These are phyloP conservation scores for Pachydiplax longipennis DNA, from an alignment of 2,888 invertebrate genomes.

Conservation along the genomic window DNA sequence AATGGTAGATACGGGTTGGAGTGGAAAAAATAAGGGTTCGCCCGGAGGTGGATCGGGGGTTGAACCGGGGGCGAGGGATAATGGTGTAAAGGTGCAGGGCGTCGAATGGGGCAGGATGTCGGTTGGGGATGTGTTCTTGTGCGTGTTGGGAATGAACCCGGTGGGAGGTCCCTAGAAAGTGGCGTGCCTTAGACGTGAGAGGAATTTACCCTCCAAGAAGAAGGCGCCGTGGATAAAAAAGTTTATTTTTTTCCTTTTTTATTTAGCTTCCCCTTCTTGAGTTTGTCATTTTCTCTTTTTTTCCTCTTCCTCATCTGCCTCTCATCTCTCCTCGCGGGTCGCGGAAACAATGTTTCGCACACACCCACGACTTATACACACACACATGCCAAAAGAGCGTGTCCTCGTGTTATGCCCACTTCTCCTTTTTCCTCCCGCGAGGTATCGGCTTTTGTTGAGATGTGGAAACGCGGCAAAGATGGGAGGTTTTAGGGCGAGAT, in stretches of 20 bases:
- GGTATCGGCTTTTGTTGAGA: background rate
- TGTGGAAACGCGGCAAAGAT: background rate
- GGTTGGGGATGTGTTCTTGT: constrained; percentile 25
- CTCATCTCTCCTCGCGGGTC: background rate
- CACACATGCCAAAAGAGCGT: background rate
- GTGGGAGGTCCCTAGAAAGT: constrained; percentile 37
- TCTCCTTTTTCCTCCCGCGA: background rate
- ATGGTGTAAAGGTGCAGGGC: background rate
- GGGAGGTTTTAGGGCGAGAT: background rate
- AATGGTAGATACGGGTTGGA: background rate
- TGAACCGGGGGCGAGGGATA: constrained; percentile 3
- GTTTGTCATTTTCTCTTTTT: background rate
- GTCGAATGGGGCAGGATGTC: background rate
- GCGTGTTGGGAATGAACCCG: constrained; percentile 42
- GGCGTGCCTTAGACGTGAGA: constrained; percentile 34
- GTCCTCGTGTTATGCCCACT: background rate
- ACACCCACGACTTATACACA: background rate
- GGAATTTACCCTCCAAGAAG: constrained; percentile 29
- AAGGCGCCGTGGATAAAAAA: background rate
- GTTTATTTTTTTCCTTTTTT: background rate
- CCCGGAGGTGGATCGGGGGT: background rate
- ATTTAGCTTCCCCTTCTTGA: background rate
- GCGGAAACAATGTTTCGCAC: background rate
- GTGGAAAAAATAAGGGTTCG: background rate
- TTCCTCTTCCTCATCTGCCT: background rate